Percentiles rank a stretch among this genome's conserved stretches.
These are phyloP conservation scores for Lepus townsendii DNA, from an alignment of 2,797 vertebrate genomes.

Conservation along the genomic window DNA sequence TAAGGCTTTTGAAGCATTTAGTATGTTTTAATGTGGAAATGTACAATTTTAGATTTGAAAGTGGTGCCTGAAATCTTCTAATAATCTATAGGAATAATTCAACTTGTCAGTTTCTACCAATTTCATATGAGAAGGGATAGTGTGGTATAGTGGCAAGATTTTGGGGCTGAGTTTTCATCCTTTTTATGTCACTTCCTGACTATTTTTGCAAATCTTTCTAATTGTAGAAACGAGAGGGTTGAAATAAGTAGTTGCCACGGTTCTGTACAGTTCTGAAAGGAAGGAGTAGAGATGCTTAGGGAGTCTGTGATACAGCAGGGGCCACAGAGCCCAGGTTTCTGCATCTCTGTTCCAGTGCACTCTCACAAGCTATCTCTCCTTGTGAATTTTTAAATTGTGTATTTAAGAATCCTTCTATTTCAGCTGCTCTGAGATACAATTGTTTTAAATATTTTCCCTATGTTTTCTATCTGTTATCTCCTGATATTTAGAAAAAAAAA, in stretches of 20 bases:
- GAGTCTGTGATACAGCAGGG: background rate
- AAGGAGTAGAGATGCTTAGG: background rate
- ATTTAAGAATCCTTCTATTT: background rate
- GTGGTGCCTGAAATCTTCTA: background rate
- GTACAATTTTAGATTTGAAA: background rate
- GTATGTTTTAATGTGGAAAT: background rate
- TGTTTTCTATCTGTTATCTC: background rate
- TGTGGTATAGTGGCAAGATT: background rate
- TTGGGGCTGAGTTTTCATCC: background rate
- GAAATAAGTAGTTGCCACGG: background rate
- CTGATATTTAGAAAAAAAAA: background rate
- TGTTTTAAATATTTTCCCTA: slow-evolving; percentile 13
- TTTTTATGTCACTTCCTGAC: background rate
- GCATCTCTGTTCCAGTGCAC: background rate
- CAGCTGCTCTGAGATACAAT: background rate
- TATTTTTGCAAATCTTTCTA: too few relatives aligned
- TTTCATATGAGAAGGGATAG: background rate
- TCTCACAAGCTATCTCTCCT: background rate
- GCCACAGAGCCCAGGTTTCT: background rate
- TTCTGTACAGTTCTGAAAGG: background rate
- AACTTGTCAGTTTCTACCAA: background rate
- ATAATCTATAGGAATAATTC: background rate
- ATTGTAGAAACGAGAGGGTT: background rate
- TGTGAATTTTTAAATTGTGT: background rate
- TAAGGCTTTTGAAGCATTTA: background rate